Evolutionary conservation across 2,888 invertebrate species (phyloP).

Genomic region (Cheilosia vulpina): DNA sequence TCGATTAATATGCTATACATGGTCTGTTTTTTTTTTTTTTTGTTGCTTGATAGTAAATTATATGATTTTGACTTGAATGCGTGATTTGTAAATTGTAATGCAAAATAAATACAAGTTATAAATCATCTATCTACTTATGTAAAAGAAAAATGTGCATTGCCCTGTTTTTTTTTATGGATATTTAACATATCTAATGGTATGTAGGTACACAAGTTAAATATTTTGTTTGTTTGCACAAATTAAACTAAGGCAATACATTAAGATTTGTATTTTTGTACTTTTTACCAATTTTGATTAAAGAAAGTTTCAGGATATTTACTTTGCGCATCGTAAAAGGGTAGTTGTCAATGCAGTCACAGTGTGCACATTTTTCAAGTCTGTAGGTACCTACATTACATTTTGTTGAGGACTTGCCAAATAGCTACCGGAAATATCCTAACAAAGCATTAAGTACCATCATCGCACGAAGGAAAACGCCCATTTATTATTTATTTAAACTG

Average conservation of each 20-base stretch:
- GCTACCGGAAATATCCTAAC: neutral
- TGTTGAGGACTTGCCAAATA: conserved; percentile 12
- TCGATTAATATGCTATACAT: conserved; percentile 63
- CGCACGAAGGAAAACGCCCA: conserved; percentile 3
- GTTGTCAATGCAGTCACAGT: conserved; percentile 2
- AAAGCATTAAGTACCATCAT: neutral
- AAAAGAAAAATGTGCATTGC: conserved; percentile 4
- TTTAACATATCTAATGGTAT: neutral
- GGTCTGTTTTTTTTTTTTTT: conserved; percentile 32
- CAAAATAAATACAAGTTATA: conserved; percentile 2
- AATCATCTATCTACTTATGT: conserved; percentile 20
- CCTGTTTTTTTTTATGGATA: neutral
- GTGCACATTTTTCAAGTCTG: neutral
- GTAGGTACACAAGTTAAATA: neutral
- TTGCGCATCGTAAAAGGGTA: conserved; percentile 9
- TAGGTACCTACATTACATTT: neutral
- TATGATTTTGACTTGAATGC: neutral
- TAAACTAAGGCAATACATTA: too few species aligned
- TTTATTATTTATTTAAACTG: neutral
- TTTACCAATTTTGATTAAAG: neutral
- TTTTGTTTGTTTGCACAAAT: neutral
- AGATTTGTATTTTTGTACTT: neutral
- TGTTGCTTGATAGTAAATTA: conserved; percentile 16
- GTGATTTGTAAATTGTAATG: neutral
- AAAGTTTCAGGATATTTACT: neutral